Percentiles rank a stretch among this genome's conserved stretches.
phyloP scores from a whole-genome alignment of 2,797 vertebrate genomes.

The Sebastes cheni region DNA sequence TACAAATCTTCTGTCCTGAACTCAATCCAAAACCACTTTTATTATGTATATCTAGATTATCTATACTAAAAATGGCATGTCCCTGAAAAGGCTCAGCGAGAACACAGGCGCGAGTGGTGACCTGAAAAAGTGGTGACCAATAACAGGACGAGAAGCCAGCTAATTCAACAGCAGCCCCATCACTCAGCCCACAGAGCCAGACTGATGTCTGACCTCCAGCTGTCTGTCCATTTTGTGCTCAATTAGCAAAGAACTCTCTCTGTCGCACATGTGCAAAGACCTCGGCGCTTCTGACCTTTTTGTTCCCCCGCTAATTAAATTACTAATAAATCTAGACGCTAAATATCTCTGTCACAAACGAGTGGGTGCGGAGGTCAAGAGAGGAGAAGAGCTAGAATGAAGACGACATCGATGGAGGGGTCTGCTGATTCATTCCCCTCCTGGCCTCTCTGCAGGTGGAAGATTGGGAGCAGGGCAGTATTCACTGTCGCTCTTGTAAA shows the following conservation, averaged over 20 bases:
- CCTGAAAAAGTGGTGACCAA: constrained; percentile 59
- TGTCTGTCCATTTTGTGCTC: constrained; percentile 73
- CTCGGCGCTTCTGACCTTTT: constrained; percentile 54
- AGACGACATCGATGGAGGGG: neutral
- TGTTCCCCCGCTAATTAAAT: constrained; percentile 63
- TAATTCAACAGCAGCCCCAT: constrained; percentile 57
- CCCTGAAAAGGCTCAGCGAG: constrained; percentile 62
- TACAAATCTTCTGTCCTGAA: constrained; percentile 60
- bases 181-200: constrained; percentile 46
- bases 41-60: constrained; percentile 69
- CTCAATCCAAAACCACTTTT: constrained; percentile 63
- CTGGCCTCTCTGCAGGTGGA: constrained; percentile 8
- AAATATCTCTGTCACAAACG: constrained; percentile 39
- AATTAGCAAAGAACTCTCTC: constrained; percentile 69
- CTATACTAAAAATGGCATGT: constrained; percentile 58
- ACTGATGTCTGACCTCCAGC: constrained; percentile 73
- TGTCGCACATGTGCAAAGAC: constrained; percentile 46
- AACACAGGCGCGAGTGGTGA: constrained; percentile 39
- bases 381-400: constrained; percentile 5
- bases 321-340: constrained; percentile 59
- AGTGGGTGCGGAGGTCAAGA: constrained; percentile 33
- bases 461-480: neutral
- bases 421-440: constrained; percentile 41
- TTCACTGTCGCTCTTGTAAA: constrained; percentile 18
- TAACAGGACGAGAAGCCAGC: constrained; percentile 47